These are phyloP conservation scores for Stenodera caucasica DNA, from an alignment of 2,888 invertebrate species.

Conservation along the genomic window DNA sequence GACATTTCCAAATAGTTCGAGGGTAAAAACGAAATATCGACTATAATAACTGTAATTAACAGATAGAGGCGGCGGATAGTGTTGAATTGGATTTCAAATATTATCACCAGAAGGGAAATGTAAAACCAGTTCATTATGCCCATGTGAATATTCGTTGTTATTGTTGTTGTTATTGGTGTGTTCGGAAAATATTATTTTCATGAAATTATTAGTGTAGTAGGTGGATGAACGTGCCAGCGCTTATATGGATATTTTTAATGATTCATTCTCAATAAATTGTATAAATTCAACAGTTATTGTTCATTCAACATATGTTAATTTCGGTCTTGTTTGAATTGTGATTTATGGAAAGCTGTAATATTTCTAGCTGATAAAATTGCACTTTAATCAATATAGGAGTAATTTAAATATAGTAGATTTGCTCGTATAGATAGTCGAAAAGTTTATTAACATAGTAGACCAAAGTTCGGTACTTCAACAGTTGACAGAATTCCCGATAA, in stretches of 20 bases:
- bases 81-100: constrained; percentile 6
- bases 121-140: neutral
- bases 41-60: constrained; percentile 3
- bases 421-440: neutral
- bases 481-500: constrained; percentile 7
- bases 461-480: constrained; percentile 1
- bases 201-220: neutral
- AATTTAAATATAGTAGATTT: neutral
- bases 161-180: neutral
- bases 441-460: neutral
- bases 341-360: too few relatives aligned
- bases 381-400: neutral
- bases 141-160: neutral
- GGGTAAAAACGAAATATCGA: neutral
- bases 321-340: too few relatives aligned
- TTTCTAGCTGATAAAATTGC: neutral
- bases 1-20: neutral
- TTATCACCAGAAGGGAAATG: constrained; percentile 5
- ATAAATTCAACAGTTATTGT: neutral
- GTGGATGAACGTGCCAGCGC: neutral
- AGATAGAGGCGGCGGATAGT: constrained; percentile 2
- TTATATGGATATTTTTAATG: neutral
- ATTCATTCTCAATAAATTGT: neutral
- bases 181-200: neutral
- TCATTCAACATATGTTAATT: too few relatives aligned